These are phyloP conservation scores for Clinocottus analis DNA, from an alignment of 2,113 vertebrate species.

Conservation along the genomic window DNA sequence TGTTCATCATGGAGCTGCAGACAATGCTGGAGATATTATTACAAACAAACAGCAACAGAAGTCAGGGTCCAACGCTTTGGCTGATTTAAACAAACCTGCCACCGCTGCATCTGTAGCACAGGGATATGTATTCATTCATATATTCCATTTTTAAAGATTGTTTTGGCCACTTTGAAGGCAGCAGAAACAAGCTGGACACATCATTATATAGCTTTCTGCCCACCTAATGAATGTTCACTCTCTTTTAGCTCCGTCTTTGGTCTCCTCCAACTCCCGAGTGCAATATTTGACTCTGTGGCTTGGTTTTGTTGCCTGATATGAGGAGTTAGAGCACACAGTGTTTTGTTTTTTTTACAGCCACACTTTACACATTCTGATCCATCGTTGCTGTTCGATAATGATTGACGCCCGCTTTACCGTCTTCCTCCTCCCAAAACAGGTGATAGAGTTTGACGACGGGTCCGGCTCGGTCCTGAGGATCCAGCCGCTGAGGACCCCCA, in stretches of 20 bases:
- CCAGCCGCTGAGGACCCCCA: conserved; percentile 95
- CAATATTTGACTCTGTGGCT: too few species aligned
- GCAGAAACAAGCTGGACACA: background rate
- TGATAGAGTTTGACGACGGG: conserved; percentile 99
- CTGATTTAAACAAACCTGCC: background rate
- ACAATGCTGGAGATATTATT: background rate
- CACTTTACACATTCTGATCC: background rate
- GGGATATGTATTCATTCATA: background rate
- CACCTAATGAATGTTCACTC: background rate
- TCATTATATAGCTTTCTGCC: background rate
- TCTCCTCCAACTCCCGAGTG: too few species aligned
- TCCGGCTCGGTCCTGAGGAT: conserved; percentile 98
- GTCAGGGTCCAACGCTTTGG: background rate
- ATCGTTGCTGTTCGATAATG: background rate
- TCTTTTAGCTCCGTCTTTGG: too few species aligned
- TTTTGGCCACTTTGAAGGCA: background rate
- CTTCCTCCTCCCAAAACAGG: conserved; percentile 77
- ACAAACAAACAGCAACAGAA: conserved; percentile 3
- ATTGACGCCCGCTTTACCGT: background rate
- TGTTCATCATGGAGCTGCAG: conserved; percentile 6
- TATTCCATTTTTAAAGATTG: too few species aligned
- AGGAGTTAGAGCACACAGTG: background rate
- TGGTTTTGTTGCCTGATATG: background rate
- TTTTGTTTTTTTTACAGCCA: background rate
- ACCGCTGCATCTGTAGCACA: background rate